Evolutionary conservation across 2,888 invertebrate species (phyloP).

Genomic region (Diadromus collaris): DNA sequence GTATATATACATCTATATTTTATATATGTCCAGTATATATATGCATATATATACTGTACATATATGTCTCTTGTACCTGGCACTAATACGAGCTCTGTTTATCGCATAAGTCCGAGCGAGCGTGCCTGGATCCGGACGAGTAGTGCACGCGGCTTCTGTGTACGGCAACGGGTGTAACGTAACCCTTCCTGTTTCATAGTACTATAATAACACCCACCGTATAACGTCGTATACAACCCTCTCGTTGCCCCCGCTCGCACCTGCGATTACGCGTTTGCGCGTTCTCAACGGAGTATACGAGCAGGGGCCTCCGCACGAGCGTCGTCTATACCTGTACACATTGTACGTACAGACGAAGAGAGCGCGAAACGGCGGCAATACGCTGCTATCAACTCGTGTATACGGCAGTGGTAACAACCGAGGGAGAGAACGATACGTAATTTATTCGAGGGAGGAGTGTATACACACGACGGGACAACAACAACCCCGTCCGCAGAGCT

Average conservation of each 20-base stretch:
- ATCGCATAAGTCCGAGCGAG: conserved; percentile 30
- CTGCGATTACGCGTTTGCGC: conserved; percentile 40
- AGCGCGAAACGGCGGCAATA: conserved; percentile 4
- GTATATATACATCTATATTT: background rate
- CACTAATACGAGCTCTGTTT: conserved; percentile 41
- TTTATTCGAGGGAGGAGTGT: conserved; percentile 19
- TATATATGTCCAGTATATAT: background rate
- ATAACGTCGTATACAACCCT: conserved; percentile 19
- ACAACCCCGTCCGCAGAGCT: background rate
- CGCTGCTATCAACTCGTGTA: conserved; percentile 14
- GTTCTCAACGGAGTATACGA: conserved; percentile 36
- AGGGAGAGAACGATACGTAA: conserved; percentile 27
- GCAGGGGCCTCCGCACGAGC: conserved; percentile 2
- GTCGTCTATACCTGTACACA: background rate
- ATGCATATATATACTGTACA: background rate
- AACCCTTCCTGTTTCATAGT: conserved; percentile 37
- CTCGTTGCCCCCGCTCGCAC: conserved; percentile 32
- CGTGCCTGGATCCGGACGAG: conserved; percentile 3
- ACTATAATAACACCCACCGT: background rate
- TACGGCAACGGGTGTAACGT: conserved; percentile 6
- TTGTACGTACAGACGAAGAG: conserved; percentile 7
- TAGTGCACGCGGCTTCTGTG: conserved; percentile 25
- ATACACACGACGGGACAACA: background rate
- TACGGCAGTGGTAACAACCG: conserved; percentile 15
- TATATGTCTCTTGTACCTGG: conserved; percentile 31